Percentiles rank a stretch among this genome's conserved stretches.
Conservation (phyloP, 2,113 vertebrate genomes). For the Dissostichus mawsoni region DNA sequence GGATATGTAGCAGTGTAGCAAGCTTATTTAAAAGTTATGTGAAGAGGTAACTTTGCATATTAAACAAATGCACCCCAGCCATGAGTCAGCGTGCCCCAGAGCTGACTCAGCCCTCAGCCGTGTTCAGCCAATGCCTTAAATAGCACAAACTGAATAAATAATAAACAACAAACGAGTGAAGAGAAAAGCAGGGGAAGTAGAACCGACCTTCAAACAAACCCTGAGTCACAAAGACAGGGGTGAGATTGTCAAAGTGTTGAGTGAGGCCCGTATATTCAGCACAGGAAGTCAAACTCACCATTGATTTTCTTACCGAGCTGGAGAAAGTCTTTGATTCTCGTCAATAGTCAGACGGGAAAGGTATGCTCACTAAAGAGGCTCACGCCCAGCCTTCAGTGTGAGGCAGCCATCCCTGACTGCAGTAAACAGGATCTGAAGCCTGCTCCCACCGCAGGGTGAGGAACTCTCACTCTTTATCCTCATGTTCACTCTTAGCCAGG, state of each 20-base stretch:
- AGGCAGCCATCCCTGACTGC: not conserved
- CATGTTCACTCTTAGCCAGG: no score
- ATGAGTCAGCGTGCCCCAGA: not conserved
- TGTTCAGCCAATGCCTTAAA: not conserved
- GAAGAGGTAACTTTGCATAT: not conserved
- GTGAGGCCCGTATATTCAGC: not conserved
- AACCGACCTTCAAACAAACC: not conserved
- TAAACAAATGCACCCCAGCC: constrained; percentile 4
- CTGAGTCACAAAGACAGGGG: not conserved
- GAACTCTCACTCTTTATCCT: no score
- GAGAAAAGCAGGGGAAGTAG: not conserved
- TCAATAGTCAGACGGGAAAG: constrained; percentile 1
- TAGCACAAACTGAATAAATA: not conserved
- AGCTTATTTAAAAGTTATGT: constrained; percentile 25
- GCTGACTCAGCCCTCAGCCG: constrained; percentile 10
- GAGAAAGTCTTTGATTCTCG: constrained; percentile 15
- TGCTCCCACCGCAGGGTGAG: no score
- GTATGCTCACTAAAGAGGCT: not conserved
- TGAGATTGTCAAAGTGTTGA: not conserved
- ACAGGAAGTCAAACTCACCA: not conserved
- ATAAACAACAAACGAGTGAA: not conserved
- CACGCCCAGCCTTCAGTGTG: not conserved
- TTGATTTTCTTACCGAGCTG: not conserved
- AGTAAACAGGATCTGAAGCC: no score
- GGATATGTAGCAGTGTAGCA: not conserved